Conservation (phyloP, 2,888 invertebrate genomes). For the Lobophora halterata region DNA sequence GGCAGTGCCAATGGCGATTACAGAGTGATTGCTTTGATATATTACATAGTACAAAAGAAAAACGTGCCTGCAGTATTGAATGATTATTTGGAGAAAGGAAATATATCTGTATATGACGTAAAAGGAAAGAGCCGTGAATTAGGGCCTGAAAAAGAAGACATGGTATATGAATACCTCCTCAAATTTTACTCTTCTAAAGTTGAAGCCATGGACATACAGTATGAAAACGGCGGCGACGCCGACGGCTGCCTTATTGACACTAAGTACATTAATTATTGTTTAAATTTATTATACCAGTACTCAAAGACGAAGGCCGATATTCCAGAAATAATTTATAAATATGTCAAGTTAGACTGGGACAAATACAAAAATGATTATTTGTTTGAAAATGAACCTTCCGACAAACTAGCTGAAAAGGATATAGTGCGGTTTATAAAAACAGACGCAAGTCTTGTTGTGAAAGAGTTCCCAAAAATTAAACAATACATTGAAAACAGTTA, state of each 20-base stretch:
- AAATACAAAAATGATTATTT: slow-evolving; percentile 3
- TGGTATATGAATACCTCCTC: slow-evolving; percentile 16
- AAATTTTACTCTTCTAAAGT: slow-evolving; percentile 6
- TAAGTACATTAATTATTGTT: slow-evolving; percentile 3
- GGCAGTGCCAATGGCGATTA: slow-evolving; percentile 4
- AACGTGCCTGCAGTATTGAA: slow-evolving; percentile 11
- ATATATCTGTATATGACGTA: background rate
- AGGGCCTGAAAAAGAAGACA: slow-evolving; percentile 3
- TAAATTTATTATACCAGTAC: slow-evolving; percentile 9
- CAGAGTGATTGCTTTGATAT: slow-evolving; percentile 8
- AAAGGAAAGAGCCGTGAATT: background rate
- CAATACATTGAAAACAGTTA: slow-evolving; percentile 5
- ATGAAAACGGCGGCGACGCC: no score
- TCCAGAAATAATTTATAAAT: slow-evolving; percentile 3
- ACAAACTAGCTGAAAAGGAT: slow-evolving; percentile 1
- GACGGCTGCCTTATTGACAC: no score
- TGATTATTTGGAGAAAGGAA: background rate
- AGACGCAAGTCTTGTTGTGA: slow-evolving; percentile 16
- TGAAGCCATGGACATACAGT: slow-evolving; percentile 3
- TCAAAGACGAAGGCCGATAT: slow-evolving; percentile 18
- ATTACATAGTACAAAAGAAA: slow-evolving; percentile 19
- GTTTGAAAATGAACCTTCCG: background rate
- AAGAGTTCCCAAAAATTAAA: slow-evolving; percentile 15
- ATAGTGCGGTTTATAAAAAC: slow-evolving; percentile 16
- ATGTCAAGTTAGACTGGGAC: slow-evolving; percentile 9